Percentiles rank a stretch among this genome's conserved stretches.
Evolutionary conservation across 53 echinoderm and acorn worm genomes (phyloP).

Genomic region (Actinopyga echinites): DNA sequence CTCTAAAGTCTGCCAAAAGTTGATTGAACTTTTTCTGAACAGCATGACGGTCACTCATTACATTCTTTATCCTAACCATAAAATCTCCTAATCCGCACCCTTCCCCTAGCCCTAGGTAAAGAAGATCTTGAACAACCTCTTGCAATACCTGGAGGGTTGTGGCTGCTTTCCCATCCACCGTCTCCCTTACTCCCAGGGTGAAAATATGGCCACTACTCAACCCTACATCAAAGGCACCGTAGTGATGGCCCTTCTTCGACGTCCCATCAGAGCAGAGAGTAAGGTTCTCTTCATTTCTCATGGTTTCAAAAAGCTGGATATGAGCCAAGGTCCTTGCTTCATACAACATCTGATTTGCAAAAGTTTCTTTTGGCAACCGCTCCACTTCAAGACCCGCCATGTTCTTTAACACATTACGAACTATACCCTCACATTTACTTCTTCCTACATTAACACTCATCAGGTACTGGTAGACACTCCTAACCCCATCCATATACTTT

Average conservation of each 20-base stretch:
- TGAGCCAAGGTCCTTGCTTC: constrained; percentile 56
- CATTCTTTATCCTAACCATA: constrained; percentile 51
- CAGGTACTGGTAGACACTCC: constrained; percentile 50
- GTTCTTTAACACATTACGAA: constrained; percentile 38
- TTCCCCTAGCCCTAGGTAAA: neutral
- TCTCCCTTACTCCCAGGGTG: constrained; percentile 56
- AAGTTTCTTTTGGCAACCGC: constrained; percentile 46
- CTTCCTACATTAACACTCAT: constrained; percentile 57
- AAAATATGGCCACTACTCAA: constrained; percentile 33
- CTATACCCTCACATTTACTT: constrained; percentile 35
- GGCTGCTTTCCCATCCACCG: constrained; percentile 24
- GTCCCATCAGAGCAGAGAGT: constrained; percentile 43
- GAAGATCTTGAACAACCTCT: constrained; percentile 24
- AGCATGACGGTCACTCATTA: constrained; percentile 49
- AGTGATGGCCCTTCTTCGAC: constrained; percentile 57
- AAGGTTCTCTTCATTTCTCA: neutral
- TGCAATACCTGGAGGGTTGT: constrained; percentile 1
- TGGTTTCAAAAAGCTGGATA: constrained; percentile 35
- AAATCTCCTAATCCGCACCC: neutral
- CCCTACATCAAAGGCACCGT: constrained; percentile 42
- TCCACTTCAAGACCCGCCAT: neutral
- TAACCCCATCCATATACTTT: constrained; percentile 39
- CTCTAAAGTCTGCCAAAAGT: constrained; percentile 42
- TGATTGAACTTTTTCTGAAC: constrained; percentile 53
- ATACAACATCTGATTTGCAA: constrained; percentile 47